Base-by-base conservation (phyloP, 2,797 vertebrate species). In the Otolemur crassicaudatus region DNA sequence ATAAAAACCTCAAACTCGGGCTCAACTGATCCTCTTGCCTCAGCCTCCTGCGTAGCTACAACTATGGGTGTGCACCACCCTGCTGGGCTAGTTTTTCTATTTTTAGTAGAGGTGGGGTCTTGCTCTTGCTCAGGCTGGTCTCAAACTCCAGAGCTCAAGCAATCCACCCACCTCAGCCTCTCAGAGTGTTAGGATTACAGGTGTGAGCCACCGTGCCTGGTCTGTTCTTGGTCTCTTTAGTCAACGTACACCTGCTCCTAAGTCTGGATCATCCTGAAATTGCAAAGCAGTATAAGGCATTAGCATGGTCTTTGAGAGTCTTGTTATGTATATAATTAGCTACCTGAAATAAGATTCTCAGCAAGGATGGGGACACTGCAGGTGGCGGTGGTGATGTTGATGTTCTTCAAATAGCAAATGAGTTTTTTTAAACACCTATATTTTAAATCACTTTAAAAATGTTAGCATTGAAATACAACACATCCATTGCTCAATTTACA, bases 381-480 rank as follows among this genome's bases (percentile, higher is more conserved):
- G 65, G 4, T 58, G 10, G 43, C 40, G 43, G 69, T 23, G 16
- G 17, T 29, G 22, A n/a, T 6, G 31, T 6, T 40, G 37, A 31
- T 70, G 14, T 65, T 56, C 53, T 86, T 94, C 43, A 76, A 79
- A 72, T 60, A 69, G 16, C n/a, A 90, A 72, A 65, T 56, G 46
- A 25, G 37, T 67, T 84, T 88, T 65, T 27, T 5, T 37, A 81
- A 85, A 65, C 13, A 80, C 2, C 7, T 91, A 8, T 58, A 43
- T 75, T 91, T 84, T 86, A 61, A 85, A 37, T 31, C 29, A 82
- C 75, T 31, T 87, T 80, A 77, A 77, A 82, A 49, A 82, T 60
- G 20, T 69, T 49, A 49, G 31, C 14, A 86, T 91, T 58, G 43
- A 63, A 82, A 69, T 89, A 7, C 29, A 84, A 91, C 31, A 11